Conservation (phyloP, 2,797 vertebrate genomes). For the Semaprochilodus insignis region DNA sequence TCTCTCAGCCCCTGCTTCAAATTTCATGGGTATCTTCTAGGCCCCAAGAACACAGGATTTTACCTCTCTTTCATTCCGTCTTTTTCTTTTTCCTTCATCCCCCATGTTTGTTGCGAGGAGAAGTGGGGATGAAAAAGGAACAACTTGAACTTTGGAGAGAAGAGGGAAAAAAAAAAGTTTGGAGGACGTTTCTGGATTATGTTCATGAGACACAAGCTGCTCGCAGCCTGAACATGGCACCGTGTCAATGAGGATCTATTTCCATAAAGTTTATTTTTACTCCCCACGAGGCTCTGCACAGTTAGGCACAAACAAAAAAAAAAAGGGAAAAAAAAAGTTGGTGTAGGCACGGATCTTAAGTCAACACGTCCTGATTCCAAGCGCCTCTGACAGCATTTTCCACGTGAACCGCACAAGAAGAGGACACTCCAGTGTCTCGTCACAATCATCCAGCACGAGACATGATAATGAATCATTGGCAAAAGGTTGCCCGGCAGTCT, state of each 20-base stretch:
- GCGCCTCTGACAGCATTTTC: constrained; percentile 54
- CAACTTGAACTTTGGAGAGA: constrained; percentile 80
- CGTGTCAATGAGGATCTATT: constrained; percentile 86
- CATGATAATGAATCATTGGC: constrained; percentile 40
- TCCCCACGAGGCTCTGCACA: constrained; percentile 80
- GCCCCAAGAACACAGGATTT: constrained; percentile 75
- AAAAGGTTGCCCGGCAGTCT: constrained; percentile 50
- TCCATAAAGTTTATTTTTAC: constrained; percentile 87
- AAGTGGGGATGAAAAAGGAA: constrained; percentile 75
- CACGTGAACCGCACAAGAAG: not conserved
- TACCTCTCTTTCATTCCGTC: constrained; percentile 45
- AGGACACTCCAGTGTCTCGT: constrained; percentile 35
- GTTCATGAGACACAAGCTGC: constrained; percentile 86
- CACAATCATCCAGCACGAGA: constrained; percentile 32
- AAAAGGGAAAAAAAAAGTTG: constrained; percentile 66
- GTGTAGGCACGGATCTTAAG: constrained; percentile 67
- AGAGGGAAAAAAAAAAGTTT: constrained; percentile 76
- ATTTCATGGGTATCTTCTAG: constrained; percentile 72
- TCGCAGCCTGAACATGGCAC: constrained; percentile 86
- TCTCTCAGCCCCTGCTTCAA: constrained; percentile 54
- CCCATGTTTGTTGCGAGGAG: constrained; percentile 64
- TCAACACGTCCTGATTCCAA: constrained; percentile 57
- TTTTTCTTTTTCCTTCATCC: not conserved
- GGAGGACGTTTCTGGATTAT: constrained; percentile 86
- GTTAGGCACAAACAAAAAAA: constrained; percentile 73